Percentiles rank a stretch among this genome's conserved stretches.
Evolutionary conservation across 2,797 vertebrate genomes (phyloP).

Genomic region (Nasua narica): DNA sequence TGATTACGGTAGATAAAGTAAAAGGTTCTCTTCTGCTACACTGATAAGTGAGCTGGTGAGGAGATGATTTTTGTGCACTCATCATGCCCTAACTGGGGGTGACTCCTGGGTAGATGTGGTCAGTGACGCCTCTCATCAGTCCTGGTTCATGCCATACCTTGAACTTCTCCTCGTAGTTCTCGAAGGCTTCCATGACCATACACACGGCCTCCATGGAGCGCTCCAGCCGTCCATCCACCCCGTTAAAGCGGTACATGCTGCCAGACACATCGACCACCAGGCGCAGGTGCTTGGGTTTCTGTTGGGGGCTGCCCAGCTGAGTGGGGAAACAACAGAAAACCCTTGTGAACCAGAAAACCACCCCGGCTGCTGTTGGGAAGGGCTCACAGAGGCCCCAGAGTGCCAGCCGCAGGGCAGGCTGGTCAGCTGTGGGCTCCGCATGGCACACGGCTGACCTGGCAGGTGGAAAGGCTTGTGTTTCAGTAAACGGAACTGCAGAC

Average conservation of each 20-base stretch:
- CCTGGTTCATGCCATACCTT: conserved; percentile 86
- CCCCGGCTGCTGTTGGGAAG: not conserved
- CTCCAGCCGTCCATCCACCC: conserved; percentile 93
- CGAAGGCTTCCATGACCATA: conserved; percentile 98
- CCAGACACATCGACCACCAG: conserved; percentile 95
- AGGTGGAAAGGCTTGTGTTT: not conserved
- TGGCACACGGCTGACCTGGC: not conserved
- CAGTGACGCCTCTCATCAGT: not conserved
- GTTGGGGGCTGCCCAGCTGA: conserved; percentile 92
- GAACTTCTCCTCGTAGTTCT: conserved; percentile 96
- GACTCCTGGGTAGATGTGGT: not conserved
- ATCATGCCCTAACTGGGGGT: not conserved
- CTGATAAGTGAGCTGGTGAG: conserved; percentile 40
- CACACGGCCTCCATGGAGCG: conserved; percentile 98
- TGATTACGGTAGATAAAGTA: conserved; percentile 65
- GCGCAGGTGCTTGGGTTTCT: conserved; percentile 95
- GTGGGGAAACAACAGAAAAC: conserved; percentile 2
- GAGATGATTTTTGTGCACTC: conserved; percentile 40
- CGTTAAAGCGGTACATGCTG: conserved; percentile 99
- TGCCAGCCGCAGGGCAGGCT: not conserved
- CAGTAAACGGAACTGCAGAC: conserved; percentile 39
- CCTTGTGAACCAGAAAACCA: not conserved
- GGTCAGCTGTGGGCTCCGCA: not conserved
- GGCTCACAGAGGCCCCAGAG: not conserved
- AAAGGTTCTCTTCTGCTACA: conserved; percentile 37